Conservation (phyloP, 1,140 invertebrate species). For the Prorops nasuta region DNA sequence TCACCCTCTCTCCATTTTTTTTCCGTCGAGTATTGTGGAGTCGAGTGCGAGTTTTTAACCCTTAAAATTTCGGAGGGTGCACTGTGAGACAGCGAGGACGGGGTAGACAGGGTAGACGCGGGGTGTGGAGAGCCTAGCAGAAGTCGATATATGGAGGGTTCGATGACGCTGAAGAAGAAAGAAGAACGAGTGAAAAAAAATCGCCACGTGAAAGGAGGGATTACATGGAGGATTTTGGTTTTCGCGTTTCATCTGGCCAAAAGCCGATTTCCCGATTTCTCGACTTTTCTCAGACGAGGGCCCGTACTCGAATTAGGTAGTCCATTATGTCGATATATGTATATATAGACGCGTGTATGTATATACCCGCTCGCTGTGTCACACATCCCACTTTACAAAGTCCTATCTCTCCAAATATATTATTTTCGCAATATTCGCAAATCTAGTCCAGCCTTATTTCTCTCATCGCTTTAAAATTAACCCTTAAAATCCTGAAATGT, state of each 20-base stretch:
- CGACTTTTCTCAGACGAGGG: conserved; percentile 34
- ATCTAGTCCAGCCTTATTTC: too few species aligned
- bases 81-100: too few species aligned
- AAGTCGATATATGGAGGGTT: conserved; percentile 30
- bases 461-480: too few species aligned
- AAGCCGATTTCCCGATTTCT: conserved; percentile 57
- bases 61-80: conserved; percentile 49
- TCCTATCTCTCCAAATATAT: too few species aligned
- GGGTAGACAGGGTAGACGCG: too few species aligned
- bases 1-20: conserved; percentile 19
- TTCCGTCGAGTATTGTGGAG: conserved; percentile 41
- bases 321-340: conserved; percentile 40
- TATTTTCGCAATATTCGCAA: too few species aligned
- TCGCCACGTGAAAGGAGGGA: conserved; percentile 48
- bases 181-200: conserved; percentile 24
- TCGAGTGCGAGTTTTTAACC: conserved; percentile 58
- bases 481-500: too few species aligned
- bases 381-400: too few species aligned
- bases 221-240: conserved; percentile 58
- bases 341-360: conserved; percentile 15
- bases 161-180: conserved; percentile 21
- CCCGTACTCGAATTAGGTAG: conserved; percentile 45
- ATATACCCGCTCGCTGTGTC: too few species aligned
- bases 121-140: conserved; percentile 30
- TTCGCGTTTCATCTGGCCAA: conserved; percentile 47